These are phyloP conservation scores for Axinella damicornis DNA, from an alignment of 37 sponge, comb jelly and placozoan species.

Conservation along the genomic window DNA sequence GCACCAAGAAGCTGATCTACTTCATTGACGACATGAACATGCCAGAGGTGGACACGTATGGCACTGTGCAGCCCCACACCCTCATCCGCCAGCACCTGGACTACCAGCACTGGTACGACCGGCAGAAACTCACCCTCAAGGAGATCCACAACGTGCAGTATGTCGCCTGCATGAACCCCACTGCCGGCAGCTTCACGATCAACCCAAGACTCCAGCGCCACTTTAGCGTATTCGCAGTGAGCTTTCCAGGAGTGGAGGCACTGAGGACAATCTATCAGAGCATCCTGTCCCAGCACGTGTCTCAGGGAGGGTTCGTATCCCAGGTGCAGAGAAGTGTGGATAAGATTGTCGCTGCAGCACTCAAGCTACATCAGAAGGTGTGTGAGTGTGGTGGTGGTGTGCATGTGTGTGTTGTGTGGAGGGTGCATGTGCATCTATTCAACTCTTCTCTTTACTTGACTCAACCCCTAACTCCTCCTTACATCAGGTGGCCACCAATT, in stretches of 20 bases:
- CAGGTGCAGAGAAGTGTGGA: slow-evolving; percentile 75
- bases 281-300: slow-evolving; percentile 86
- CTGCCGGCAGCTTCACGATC: slow-evolving; percentile 99
- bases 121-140: slow-evolving; percentile 93
- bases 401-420: too few species aligned
- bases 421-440: background rate
- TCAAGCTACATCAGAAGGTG: slow-evolving; percentile 86
- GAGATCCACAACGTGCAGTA: slow-evolving; percentile 97
- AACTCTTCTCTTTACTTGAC: too few species aligned
- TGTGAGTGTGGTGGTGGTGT: background rate
- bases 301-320: slow-evolving; percentile 59
- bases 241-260: slow-evolving; percentile 91
- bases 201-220: slow-evolving; percentile 99
- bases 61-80: slow-evolving; percentile 98
- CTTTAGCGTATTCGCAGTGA: slow-evolving; percentile 98
- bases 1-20: slow-evolving; percentile 95
- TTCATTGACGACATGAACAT: slow-evolving; percentile 99
- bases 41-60: slow-evolving; percentile 98
- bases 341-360: slow-evolving; percentile 82
- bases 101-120: slow-evolving; percentile 98
- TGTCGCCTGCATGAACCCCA: slow-evolving; percentile 99
- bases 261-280: slow-evolving; percentile 93
- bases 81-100: slow-evolving; percentile 98
- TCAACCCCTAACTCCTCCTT: too few species aligned
- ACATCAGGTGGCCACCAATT: slow-evolving; percentile 74